Evolutionary conservation across 2,888 invertebrate species (phyloP).

Genomic region (Stegana nigrithorax): DNA sequence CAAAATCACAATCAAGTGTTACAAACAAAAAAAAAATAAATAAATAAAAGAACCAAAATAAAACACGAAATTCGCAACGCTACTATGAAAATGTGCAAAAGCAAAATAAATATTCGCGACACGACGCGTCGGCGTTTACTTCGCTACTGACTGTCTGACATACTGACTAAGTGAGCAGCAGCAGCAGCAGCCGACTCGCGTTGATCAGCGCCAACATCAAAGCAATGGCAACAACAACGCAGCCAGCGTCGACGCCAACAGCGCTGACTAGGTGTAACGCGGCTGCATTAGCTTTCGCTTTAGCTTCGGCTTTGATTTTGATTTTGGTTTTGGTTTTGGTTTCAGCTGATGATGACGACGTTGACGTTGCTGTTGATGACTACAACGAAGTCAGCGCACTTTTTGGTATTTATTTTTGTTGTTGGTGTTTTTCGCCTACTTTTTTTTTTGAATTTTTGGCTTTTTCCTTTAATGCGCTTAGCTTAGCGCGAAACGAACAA

Average conservation of each 20-base stretch:
- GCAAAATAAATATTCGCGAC: background rate
- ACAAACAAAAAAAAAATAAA: background rate
- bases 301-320: no score
- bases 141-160: background rate
- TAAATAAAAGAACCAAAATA: background rate
- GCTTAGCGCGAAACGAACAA: background rate
- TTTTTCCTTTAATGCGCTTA: background rate
- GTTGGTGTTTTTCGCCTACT: background rate
- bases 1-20: background rate
- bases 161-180: background rate
- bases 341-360: no score
- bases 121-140: background rate
- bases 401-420: background rate
- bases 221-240: no score
- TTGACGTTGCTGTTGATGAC: no score
- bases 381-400: no score
- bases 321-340: no score
- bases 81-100: background rate
- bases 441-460: no score
- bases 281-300: no score
- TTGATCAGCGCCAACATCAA: no score
- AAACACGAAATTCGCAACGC: background rate
- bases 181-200: slow-evolving; percentile 22
- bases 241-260: no score
- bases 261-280: no score